A percentile compares a stretch with the other conserved stretches of the same genome.
Conservation (phyloP, 1,140 invertebrate genomes). For the Danaus plexippus region DNA sequence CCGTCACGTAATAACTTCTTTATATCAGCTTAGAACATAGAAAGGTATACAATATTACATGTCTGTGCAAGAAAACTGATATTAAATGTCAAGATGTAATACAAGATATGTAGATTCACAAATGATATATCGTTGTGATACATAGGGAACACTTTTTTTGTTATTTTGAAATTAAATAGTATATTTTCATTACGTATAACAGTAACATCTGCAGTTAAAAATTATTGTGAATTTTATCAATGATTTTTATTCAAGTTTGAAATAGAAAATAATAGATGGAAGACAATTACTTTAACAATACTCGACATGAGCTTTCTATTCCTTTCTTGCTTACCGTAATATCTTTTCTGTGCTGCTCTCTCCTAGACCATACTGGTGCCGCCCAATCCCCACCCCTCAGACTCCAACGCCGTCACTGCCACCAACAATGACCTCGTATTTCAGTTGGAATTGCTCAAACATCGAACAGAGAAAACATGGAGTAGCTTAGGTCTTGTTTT, state of each 20-base stretch:
- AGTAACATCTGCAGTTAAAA: too few relatives aligned
- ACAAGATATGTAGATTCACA: too few relatives aligned
- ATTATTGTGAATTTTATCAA: conserved; percentile 8
- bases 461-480: conserved; percentile 59
- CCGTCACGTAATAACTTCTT: too few relatives aligned
- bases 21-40: too few relatives aligned
- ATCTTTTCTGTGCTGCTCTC: conserved; percentile 49
- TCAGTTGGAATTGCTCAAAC: conserved; percentile 67
- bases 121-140: too few relatives aligned
- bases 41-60: too few relatives aligned
- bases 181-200: too few relatives aligned
- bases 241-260: conserved; percentile 19
- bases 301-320: conserved; percentile 58
- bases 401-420: conserved; percentile 52
- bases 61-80: too few relatives aligned
- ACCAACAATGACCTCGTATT: conserved; percentile 70
- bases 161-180: too few relatives aligned
- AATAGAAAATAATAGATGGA: conserved; percentile 48
- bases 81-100: too few relatives aligned
- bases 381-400: conserved; percentile 31
- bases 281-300: conserved; percentile 65
- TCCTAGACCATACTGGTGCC: conserved; percentile 35
- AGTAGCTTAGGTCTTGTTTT: conserved; percentile 49
- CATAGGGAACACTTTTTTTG: too few relatives aligned
- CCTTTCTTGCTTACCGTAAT: conserved; percentile 62